These are phyloP conservation scores for Nematostella vectensis DNA, from an alignment of 92 coral and sea anemone genomes.

Conservation along the genomic window DNA sequence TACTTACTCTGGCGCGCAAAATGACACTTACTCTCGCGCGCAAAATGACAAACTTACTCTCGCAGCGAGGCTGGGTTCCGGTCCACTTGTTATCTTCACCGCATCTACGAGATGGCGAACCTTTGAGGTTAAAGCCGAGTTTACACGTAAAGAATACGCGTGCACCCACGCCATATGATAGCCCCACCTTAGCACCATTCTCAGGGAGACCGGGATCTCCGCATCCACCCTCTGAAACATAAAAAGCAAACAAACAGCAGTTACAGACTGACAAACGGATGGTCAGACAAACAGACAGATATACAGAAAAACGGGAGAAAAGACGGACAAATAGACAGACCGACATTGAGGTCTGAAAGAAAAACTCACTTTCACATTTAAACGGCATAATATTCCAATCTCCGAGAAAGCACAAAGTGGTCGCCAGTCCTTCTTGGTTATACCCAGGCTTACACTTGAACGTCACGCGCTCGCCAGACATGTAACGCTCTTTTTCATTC, in stretches of 20 bases:
- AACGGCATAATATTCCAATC: constrained; percentile 70
- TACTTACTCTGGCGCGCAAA: no score
- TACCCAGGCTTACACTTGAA: constrained; percentile 56
- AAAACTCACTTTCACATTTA: constrained; percentile 55
- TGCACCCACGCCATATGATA: constrained; percentile 26
- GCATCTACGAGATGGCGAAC: constrained; percentile 58
- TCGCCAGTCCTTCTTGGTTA: constrained; percentile 66
- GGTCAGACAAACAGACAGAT: no score
- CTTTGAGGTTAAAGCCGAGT: constrained; percentile 56
- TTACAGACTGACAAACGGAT: no score
- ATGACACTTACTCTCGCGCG: no score
- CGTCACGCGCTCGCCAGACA: constrained; percentile 48
- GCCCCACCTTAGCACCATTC: constrained; percentile 46
- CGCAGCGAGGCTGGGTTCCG: constrained; percentile 60
- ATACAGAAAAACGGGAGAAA: not conserved
- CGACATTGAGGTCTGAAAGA: no score
- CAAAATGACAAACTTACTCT: constrained; percentile 26
- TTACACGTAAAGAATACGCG: constrained; percentile 52
- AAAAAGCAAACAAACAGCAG: not conserved
- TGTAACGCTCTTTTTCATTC: constrained; percentile 34
- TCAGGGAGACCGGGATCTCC: constrained; percentile 57
- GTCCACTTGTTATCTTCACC: constrained; percentile 80
- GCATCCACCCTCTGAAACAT: constrained; percentile 29
- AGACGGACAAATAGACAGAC: constrained; percentile 2
- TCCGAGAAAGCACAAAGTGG: constrained; percentile 70